Base-by-base conservation (phyloP, 2,113 vertebrate species). In the Corythoichthys intestinalis region DNA sequence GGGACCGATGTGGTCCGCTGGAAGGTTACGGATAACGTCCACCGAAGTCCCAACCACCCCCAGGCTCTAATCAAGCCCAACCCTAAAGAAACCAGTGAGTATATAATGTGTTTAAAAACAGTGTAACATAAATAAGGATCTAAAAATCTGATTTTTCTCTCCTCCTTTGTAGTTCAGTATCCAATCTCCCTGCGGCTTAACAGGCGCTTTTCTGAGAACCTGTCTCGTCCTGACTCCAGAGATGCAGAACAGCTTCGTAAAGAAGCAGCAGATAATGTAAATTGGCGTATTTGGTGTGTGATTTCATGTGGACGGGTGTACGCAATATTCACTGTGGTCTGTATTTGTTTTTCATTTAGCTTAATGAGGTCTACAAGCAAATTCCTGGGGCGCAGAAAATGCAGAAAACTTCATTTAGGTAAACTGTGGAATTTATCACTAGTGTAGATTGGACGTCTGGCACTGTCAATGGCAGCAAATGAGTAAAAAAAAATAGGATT, bases 1-100 rank as follows among this genome's bases (percentile, higher is more conserved):
- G 94, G 94, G 0, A 92, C 92, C 0, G 97, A 98, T 63, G 90
- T 91, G 0, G 93, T 98, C 4, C 94, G 93, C 79, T 98, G 97
- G 97, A 96, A 94, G 87, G 92, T 98, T 75, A 94, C 91, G 20
- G 97, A 99, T 81, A 99, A 98, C 0, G 94, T 96, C 1, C 97
- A 98, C 86, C 89, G 92, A 4, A 84, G 82, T 2, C 69, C 90
- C 11, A 83, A 79, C 41, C 74, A 92, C 41, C 69, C 93, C 4
- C 84, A 82, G 76, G 81, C 79, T 76, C 80, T 93, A 0, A 80
- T 86, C 2, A 86, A 91, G 34, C 48, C 90, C 82, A 96, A 84
- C 85, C 92, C 94, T 38, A 91, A 94, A 15, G 96, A 98, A 59
- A 92, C 86, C 71, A 81, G 95, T 96, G 80, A 91, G 94, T 90